Evolutionary conservation across 2,113 vertebrate species (phyloP), one percentile per base, ranked within the genome.

Genomic region (Heterochromis multidens): DNA sequence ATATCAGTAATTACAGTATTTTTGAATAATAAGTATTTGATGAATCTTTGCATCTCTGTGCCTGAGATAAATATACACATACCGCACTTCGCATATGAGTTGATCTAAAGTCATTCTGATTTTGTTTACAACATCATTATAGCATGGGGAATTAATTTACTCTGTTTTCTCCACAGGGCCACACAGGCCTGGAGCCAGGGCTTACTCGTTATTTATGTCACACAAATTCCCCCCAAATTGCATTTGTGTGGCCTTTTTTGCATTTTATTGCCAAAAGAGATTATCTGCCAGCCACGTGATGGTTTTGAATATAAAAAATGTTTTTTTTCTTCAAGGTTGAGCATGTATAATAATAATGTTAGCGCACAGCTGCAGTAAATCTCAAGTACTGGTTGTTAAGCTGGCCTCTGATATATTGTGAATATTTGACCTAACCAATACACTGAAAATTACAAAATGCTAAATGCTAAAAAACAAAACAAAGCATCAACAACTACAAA

Each of bases 201-300:
- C 82, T 93, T 87, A 90, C 87, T 93, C 88, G 89, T 90, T 86
- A 91, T 91, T 92, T 90, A 90, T 88, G 93, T 88, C 88, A 87
- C 79, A 87, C 86, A 62, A 80, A 90, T 90, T 79, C n/a, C 37
- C 70, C 77, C 85, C 80, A 90, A 94, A 92, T 81, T 92, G 80
- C 90, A 89, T 92, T 93, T 87, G 80, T 92, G 88, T 87, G 90
- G 87, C 87, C 82, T 84, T 92, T n/a, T 85, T 10, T 86, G 65
- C 84, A 65, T 88, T 80, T 84, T 25, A 25, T 77, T 88, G 91
- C 90, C 91, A 89, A 37, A 87, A 77, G 62, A 88, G 85, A 89
- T 83, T 74, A 83, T 83, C 25, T 85, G 79, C 52, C 67, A 84
- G 60, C 46, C 10, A 16, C 37, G 60, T 82, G 87, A 93, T 60